Evolutionary conservation across 2,797 vertebrate genomes (phyloP).

Genomic region (Hydrolagus colliei): DNA sequence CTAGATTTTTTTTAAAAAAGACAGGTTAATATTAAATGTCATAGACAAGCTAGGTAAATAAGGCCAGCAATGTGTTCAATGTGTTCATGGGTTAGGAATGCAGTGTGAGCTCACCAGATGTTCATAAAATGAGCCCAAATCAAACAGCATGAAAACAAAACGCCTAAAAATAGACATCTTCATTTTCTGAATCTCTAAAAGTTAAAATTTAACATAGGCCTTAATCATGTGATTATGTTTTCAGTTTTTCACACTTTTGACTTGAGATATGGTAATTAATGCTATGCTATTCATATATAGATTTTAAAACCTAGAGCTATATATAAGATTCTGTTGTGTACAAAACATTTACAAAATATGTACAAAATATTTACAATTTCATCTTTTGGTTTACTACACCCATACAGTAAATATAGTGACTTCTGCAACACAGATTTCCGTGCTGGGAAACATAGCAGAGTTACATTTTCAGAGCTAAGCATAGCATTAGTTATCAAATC

Average conservation of each 20-base stretch:
- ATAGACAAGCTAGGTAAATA: constrained; percentile 2
- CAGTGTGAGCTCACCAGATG: not conserved
- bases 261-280: not conserved
- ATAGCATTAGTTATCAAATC: no score
- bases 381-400: no score
- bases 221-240: constrained; percentile 16
- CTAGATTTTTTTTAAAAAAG: not conserved
- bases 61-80: not conserved
- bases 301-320: no score
- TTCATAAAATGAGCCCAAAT: constrained; percentile 21
- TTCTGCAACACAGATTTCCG: no score
- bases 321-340: no score
- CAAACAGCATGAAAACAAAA: constrained; percentile 9
- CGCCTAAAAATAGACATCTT: not conserved
- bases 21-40: not conserved
- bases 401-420: no score
- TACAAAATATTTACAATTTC: no score
- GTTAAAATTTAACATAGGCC: constrained; percentile 8
- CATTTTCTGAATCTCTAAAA: constrained; percentile 21
- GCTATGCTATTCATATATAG: not conserved
- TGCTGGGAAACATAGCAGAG: no score
- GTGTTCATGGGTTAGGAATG: not conserved
- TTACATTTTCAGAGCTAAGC: no score
- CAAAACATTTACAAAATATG: no score
- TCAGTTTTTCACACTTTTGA: not conserved